Evolutionary conservation across 2,888 invertebrate genomes (phyloP).

Genomic region (Cryptocephalus primarius): DNA sequence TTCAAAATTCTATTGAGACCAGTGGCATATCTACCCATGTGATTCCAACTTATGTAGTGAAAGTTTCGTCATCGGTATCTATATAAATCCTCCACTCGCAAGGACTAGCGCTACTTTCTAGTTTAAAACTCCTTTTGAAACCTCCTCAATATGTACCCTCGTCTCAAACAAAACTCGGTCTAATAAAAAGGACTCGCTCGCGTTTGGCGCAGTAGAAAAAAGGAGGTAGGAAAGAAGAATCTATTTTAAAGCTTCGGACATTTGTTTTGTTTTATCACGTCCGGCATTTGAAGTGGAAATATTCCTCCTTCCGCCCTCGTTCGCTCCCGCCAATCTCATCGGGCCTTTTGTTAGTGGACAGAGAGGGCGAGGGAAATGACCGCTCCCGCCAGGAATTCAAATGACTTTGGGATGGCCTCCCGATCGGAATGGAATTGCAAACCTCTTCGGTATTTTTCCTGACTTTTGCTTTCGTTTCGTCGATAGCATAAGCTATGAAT

Average conservation of each 20-base stretch:
- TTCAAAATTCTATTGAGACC: too few species aligned
- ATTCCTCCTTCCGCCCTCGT: slow-evolving; percentile 17
- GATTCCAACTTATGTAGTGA: too few species aligned
- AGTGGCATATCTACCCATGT: too few species aligned
- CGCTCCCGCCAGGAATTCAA: slow-evolving; percentile 8
- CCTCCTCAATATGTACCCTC: slow-evolving; percentile 1
- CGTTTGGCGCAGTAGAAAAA: slow-evolving; percentile 5
- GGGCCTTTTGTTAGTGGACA: slow-evolving; percentile 5
- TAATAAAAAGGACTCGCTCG: slow-evolving; percentile 1
- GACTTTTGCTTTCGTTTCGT: too few species aligned
- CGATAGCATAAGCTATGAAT: too few species aligned
- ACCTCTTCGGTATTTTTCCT: too few species aligned
- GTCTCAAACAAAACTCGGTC: slow-evolving; percentile 3
- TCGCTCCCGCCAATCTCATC: slow-evolving; percentile 8
- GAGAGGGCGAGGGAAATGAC: too few species aligned
- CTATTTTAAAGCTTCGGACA: slow-evolving; percentile 22
- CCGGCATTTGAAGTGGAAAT: slow-evolving; percentile 27
- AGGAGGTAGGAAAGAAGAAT: slow-evolving; percentile 15
- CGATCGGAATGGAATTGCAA: not conserved
- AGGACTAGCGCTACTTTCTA: too few species aligned
- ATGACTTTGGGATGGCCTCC: slow-evolving; percentile 1
- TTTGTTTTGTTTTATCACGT: slow-evolving; percentile 32
- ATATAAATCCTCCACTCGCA: too few species aligned
- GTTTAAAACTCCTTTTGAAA: too few species aligned
- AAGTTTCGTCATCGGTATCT: too few species aligned